Conservation (phyloP, 2,797 vertebrate species). For the Helarctos malayanus region DNA sequence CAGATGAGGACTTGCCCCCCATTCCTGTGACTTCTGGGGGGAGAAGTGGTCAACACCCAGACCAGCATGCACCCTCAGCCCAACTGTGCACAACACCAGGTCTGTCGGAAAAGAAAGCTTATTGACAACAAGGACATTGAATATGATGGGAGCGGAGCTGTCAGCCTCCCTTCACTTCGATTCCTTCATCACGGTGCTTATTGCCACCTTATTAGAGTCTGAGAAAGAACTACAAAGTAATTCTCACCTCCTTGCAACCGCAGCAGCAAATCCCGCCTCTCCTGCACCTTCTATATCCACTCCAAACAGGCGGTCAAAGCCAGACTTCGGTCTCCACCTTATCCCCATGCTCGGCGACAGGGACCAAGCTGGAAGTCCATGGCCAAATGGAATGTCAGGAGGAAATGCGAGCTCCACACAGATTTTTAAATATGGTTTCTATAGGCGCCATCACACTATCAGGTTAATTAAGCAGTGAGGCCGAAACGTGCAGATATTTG, state of each 20-base stretch:
- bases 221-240: constrained; percentile 48
- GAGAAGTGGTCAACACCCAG: neutral
- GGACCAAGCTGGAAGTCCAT: neutral
- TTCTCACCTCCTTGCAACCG: constrained; percentile 47
- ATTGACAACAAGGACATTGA: neutral
- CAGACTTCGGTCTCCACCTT: neutral
- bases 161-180: neutral
- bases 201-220: constrained; percentile 47
- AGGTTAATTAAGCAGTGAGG: neutral
- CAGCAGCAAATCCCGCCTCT: neutral
- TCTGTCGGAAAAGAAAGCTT: neutral
- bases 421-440: neutral
- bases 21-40: neutral
- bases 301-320: neutral
- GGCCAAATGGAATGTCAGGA: neutral
- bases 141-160: neutral
- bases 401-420: neutral
- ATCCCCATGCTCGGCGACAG: neutral
- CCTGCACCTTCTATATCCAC: neutral
- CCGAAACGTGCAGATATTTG: neutral
- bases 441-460: accelerated
- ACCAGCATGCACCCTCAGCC: neutral
- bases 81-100: neutral
- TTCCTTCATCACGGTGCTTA: constrained; percentile 26
- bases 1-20: neutral